Percentiles rank a stretch among this genome's conserved stretches.
phyloP scores from a whole-genome alignment of 2,888 invertebrate genomes.

The Catocala nupta region DNA sequence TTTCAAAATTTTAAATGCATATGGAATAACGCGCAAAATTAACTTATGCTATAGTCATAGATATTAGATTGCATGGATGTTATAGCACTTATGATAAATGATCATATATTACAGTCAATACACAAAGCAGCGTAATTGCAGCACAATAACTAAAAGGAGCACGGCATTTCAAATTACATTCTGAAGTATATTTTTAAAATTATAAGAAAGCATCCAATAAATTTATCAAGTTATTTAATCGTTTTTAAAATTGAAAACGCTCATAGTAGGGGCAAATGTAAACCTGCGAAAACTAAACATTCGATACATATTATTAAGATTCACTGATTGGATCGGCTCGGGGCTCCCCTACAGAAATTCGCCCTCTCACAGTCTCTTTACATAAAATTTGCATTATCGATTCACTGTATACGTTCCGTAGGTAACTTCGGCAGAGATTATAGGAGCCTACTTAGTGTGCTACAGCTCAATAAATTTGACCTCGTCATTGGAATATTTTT shows the following conservation, averaged over 20 bases:
- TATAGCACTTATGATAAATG: no score
- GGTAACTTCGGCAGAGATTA: conserved; percentile 58
- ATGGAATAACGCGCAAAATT: no score
- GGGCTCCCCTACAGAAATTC: conserved; percentile 68
- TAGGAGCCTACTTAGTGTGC: conserved; percentile 61
- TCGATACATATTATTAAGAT: conserved; percentile 80
- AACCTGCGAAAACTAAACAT: conserved; percentile 73
- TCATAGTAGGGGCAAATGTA: conserved; percentile 56
- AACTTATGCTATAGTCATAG: no score
- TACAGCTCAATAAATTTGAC: conserved; percentile 60
- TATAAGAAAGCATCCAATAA: no score
- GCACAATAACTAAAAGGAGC: no score
- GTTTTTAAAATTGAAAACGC: background rate
- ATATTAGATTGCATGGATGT: no score
- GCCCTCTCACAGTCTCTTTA: conserved; percentile 76
- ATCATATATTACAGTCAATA: no score
- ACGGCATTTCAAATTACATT: no score
- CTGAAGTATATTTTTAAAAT: no score
- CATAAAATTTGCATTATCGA: conserved; percentile 86
- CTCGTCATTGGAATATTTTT: conserved; percentile 60
- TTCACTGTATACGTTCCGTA: conserved; percentile 54
- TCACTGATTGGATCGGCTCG: conserved; percentile 66
- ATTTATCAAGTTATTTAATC: background rate
- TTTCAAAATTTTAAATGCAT: no score
- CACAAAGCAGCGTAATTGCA: no score